Evolutionary conservation across 2,797 vertebrate species (phyloP).

Genomic region (Dipus sagitta): DNA sequence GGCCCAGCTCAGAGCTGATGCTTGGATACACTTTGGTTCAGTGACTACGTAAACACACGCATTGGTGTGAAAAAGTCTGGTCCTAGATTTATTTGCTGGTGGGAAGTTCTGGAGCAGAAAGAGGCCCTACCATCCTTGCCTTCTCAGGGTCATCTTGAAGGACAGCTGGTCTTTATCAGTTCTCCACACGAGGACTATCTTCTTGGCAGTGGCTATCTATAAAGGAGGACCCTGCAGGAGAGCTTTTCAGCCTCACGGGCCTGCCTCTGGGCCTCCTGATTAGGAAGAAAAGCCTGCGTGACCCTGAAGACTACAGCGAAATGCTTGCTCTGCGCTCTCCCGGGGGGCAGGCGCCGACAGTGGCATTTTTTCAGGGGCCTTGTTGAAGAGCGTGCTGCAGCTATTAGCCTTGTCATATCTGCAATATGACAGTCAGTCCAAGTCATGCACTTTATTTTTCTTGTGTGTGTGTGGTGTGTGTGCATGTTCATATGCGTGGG

Average conservation of each 20-base stretch:
- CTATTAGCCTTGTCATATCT: slow-evolving; percentile 53
- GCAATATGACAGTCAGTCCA: not conserved
- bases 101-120: not conserved
- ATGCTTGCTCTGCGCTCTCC: slow-evolving; percentile 69
- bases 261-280: slow-evolving; percentile 27
- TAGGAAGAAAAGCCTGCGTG: slow-evolving; percentile 48
- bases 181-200: not conserved
- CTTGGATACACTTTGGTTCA: not conserved
- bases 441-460: not conserved
- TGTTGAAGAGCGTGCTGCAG: not conserved
- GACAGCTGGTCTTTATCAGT: not conserved
- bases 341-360: slow-evolving; percentile 57
- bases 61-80: not conserved
- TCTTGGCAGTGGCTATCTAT: not conserved
- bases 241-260: not conserved
- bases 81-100: not conserved
- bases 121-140: not conserved
- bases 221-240: not conserved
- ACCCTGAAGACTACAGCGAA: slow-evolving; percentile 78
- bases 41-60: too few species aligned
- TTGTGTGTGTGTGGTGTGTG: too few species aligned
- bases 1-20: not conserved
- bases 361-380: slow-evolving; percentile 50
- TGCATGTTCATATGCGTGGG: too few species aligned
- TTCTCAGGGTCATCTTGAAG: slow-evolving; percentile 62